Conservation (phyloP, 2,888 invertebrate species). For the Nomada ferruginata region DNA sequence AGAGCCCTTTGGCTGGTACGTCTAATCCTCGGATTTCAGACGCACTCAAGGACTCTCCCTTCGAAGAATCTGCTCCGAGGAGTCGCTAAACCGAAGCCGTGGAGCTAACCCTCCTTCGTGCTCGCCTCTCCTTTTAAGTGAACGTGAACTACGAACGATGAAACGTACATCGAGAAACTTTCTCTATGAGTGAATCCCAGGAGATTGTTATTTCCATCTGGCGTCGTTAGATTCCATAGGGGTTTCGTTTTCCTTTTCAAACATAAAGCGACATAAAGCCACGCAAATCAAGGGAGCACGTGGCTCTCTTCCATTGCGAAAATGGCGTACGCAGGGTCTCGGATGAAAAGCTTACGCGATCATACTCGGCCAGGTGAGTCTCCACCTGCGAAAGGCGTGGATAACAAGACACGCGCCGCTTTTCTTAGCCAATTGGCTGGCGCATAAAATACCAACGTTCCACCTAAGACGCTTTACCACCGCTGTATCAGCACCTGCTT, state of each 20-base stretch:
- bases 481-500: not conserved
- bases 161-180: not conserved
- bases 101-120: too few relatives aligned
- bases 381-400: conserved; percentile 62
- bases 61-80: conserved; percentile 5
- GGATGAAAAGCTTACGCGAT: not conserved
- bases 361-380: conserved; percentile 24
- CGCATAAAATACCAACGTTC: conserved; percentile 37
- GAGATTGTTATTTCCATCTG: too few relatives aligned
- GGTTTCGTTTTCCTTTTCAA: too few relatives aligned
- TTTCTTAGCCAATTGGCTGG: conserved; percentile 49
- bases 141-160: not conserved
- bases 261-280: too few relatives aligned
- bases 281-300: too few relatives aligned
- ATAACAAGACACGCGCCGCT: conserved; percentile 17
- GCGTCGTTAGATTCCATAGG: too few relatives aligned
- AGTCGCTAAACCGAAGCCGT: not conserved
- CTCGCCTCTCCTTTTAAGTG: not conserved
- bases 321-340: not conserved
- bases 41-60: not conserved
- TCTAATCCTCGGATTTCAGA: conserved; percentile 41
- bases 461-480: not conserved
- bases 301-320: too few relatives aligned
- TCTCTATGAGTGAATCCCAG: too few relatives aligned
- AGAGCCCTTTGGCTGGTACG: conserved; percentile 31